These are phyloP conservation scores for Lasioglossum leucozonium DNA, from an alignment of 2,888 invertebrate species.

Conservation along the genomic window DNA sequence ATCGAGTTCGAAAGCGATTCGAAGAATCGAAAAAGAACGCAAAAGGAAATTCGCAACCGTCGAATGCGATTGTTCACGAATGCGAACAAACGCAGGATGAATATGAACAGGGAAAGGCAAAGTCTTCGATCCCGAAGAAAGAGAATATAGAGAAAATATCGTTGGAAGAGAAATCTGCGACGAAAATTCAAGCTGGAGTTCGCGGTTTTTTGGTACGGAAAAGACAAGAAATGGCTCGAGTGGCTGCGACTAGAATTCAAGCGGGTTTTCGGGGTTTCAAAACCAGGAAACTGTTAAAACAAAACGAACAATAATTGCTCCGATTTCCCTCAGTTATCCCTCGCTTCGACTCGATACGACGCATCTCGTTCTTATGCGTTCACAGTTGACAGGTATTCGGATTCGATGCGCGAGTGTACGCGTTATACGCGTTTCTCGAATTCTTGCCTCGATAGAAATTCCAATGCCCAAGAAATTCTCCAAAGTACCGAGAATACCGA, in stretches of 20 bases:
- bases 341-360: no score
- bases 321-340: neutral
- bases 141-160: slow-evolving; percentile 55
- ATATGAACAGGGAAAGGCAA: neutral
- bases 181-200: slow-evolving; percentile 89
- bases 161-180: slow-evolving; percentile 84
- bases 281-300: slow-evolving; percentile 80
- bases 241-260: slow-evolving; percentile 82
- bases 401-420: neutral
- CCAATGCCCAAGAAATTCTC: neutral
- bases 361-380: neutral
- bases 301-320: slow-evolving; percentile 72
- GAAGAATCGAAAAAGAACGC: slow-evolving; percentile 65
- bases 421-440: neutral
- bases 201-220: slow-evolving; percentile 88
- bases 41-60: neutral
- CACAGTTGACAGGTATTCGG: neutral
- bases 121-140: slow-evolving; percentile 49
- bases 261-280: slow-evolving; percentile 82
- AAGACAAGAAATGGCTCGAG: slow-evolving; percentile 83
- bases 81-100: neutral
- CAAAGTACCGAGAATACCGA: neutral
- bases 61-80: neutral
- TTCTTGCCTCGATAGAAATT: neutral
- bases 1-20: slow-evolving; percentile 85